Evolutionary conservation across 2,888 invertebrate species (phyloP), one percentile per base, ranked within the genome.

Genomic region (Athalia rosae): DNA sequence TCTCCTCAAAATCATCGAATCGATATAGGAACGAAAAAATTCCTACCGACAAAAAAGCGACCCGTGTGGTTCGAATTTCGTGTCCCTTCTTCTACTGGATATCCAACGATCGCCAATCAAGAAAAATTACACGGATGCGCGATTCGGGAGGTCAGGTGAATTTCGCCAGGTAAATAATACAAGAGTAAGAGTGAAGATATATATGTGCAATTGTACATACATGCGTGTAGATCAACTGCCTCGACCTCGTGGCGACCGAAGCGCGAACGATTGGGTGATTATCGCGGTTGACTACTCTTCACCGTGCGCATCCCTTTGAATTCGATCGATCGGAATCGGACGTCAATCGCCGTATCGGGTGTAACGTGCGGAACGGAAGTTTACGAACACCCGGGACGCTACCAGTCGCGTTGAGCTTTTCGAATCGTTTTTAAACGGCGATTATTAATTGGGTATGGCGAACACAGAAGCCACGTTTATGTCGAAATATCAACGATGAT

Each of bases 181-280:
- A 28, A 28, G 28, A 28, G 28, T 28, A 28, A 28, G 1, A 28
- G 28, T 28, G 28, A 28, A 28, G 28, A 28, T 28, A 28, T 28
- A n/a, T n/a, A 2, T 7, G 71, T 53, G 53, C 41, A 69, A 71
- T 28, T 71, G 43, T 71, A 58, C 13, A 45, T 67, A 41, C 28
- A 11, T 45, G 43, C 6, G 58, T 11, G 58, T 56, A 58, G 41
- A 15, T 41, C 11, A 58, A 28, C 69, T 48, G 71, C 45, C 45
- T 58, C 71, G 43, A 45, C 43, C 58, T 71, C 43, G 58, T 56
- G 71, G 71, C 71, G 71, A 58, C 71, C 43, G 71, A 15, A 58
- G 43, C 71, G 58, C 71, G 58, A 71, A 58, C 58, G 71, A 71
- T 71, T 71, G 71, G 71, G 71, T 71, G 71, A 71, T 71, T 71